Conservation (phyloP, 2,113 vertebrate genomes). For the Malurus melanocephalus region DNA sequence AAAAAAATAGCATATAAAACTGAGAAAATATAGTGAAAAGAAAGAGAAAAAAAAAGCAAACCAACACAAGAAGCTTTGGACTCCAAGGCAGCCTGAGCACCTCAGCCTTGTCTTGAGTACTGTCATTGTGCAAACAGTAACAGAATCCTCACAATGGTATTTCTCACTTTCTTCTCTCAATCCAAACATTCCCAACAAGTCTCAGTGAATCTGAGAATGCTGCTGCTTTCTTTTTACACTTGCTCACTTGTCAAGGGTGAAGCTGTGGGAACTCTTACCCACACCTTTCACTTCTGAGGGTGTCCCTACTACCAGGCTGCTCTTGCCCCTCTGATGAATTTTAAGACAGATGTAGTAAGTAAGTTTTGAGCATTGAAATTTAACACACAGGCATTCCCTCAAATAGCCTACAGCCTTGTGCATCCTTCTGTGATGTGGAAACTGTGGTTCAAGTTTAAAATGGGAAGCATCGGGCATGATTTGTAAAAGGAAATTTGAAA, state of each 20-base stretch:
- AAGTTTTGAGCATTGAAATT: not conserved
- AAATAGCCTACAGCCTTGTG: not conserved
- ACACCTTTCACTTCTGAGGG: not conserved
- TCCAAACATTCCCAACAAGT: not conserved
- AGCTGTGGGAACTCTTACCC: not conserved
- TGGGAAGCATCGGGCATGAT: not conserved
- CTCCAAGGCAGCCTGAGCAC: not conserved
- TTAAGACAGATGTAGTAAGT: not conserved
- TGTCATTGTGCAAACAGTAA: not conserved
- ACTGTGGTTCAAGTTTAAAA: not conserved
- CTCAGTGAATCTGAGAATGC: not conserved
- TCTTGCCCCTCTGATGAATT: not conserved
- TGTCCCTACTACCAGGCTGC: not conserved
- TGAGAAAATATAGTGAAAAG: not conserved
- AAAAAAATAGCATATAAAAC: not conserved
- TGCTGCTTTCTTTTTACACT: not conserved
- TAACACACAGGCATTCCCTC: not conserved
- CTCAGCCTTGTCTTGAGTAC: not conserved
- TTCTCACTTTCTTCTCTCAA: not conserved
- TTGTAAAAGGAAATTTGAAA: not conserved
- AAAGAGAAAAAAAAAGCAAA: not conserved
- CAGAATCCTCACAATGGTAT: not conserved
- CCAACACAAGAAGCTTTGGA: not conserved
- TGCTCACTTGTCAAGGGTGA: not conserved
- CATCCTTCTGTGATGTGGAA: not conserved